phyloP scores from a whole-genome alignment of 2,797 vertebrate genomes.

The Lemur catta region DNA sequence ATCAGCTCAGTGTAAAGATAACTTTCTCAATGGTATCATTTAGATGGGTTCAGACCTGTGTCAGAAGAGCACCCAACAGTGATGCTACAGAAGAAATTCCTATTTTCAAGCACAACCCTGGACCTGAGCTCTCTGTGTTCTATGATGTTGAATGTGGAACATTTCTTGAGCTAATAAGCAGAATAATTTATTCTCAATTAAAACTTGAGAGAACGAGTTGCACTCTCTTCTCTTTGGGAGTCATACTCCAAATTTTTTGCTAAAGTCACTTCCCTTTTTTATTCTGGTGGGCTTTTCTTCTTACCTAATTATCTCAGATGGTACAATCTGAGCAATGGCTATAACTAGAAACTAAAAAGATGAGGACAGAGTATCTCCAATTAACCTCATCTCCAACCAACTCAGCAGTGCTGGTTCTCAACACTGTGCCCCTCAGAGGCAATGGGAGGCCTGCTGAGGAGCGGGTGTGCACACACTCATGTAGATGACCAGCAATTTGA shows the following conservation, averaged over 20 bases:
- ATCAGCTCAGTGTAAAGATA: background rate
- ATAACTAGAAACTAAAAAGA: background rate
- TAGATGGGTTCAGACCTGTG: background rate
- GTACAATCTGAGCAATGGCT: background rate
- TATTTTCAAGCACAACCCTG: background rate
- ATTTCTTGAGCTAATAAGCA: background rate
- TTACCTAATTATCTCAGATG: background rate
- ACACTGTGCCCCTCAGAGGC: background rate
- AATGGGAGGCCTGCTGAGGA: background rate
- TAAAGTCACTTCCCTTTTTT: slow-evolving; percentile 4
- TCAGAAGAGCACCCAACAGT: background rate
- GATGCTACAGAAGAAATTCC: background rate
- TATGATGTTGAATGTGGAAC: rapidly evolving
- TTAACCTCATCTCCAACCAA: background rate
- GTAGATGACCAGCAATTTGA: background rate
- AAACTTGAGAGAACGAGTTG: background rate
- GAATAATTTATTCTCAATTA: background rate
- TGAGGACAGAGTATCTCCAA: background rate
- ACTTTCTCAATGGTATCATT: background rate
- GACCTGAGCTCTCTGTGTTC: background rate
- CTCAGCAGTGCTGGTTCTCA: background rate
- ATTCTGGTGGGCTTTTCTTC: background rate
- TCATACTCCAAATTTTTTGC: background rate
- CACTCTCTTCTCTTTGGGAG: background rate
- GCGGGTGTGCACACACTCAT: background rate